phyloP scores from a whole-genome alignment of 2,797 vertebrate genomes.

The Onychomys arenicola region DNA sequence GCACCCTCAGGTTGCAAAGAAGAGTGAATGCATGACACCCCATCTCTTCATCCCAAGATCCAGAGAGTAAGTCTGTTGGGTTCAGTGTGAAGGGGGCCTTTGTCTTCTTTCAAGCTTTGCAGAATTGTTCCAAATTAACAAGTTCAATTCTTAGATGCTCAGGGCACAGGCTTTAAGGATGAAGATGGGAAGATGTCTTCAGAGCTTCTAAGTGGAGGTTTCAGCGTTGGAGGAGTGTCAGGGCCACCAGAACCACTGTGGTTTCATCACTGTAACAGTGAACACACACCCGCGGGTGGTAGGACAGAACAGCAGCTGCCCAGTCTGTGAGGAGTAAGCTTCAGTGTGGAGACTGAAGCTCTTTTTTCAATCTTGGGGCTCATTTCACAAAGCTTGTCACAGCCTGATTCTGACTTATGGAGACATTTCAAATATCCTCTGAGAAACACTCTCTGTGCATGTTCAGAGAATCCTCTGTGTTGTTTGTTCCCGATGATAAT shows the following conservation, averaged over 20 bases:
- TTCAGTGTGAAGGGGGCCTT: not conserved
- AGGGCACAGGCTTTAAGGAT: not conserved
- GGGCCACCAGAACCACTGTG: not conserved
- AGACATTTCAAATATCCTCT: not conserved
- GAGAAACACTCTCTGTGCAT: not conserved
- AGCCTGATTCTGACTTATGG: not conserved
- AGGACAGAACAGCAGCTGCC: not conserved
- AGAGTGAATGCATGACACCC: not conserved
- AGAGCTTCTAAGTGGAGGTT: not conserved
- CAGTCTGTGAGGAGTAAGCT: not conserved
- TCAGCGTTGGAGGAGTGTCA: not conserved
- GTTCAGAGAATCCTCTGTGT: constrained; percentile 33
- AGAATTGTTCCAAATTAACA: not conserved
- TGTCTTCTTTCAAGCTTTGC: not conserved
- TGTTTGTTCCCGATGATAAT: not conserved
- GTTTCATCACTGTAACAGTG: not conserved
- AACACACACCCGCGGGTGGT: not conserved
- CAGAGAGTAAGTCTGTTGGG: not conserved
- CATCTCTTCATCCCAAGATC: not conserved
- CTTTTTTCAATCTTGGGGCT: not conserved
- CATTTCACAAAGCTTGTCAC: not conserved
- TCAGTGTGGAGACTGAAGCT: not conserved
- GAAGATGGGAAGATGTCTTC: not conserved
- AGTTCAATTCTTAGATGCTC: not conserved
- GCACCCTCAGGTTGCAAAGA: not conserved